phyloP scores from a whole-genome alignment of 2,888 invertebrate genomes.

The Amaurobius ferox region DNA sequence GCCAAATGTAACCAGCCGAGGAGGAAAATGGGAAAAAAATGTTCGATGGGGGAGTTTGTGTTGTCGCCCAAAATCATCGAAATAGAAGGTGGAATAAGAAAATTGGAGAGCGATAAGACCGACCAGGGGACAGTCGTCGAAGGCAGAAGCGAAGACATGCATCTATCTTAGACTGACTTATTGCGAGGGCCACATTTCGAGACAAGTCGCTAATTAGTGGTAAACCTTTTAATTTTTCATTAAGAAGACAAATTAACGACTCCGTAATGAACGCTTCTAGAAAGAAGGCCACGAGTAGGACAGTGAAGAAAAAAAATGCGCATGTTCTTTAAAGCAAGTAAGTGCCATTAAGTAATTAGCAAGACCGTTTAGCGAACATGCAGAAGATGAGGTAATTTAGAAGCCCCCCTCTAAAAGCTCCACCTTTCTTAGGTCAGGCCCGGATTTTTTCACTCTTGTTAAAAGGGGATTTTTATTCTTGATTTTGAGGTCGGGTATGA shows the following conservation, averaged over 20 bases:
- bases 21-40: slow-evolving; percentile 15
- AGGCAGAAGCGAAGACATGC: slow-evolving; percentile 45
- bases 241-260: slow-evolving; percentile 73
- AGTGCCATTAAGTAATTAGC: slow-evolving; percentile 73
- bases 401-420: slow-evolving; percentile 68
- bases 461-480: slow-evolving; percentile 65
- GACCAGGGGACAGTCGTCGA: slow-evolving; percentile 56
- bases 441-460: slow-evolving; percentile 62
- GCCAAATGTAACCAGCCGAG: slow-evolving; percentile 35
- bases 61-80: slow-evolving; percentile 40
- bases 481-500: slow-evolving; percentile 35
- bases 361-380: slow-evolving; percentile 72
- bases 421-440: slow-evolving; percentile 72
- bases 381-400: slow-evolving; percentile 72
- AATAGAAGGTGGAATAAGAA: slow-evolving; percentile 65
- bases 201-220: slow-evolving; percentile 73
- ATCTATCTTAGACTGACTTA: slow-evolving; percentile 71
- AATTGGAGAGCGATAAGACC: slow-evolving; percentile 60
- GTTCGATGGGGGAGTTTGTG: background rate
- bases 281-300: slow-evolving; percentile 65
- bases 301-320: slow-evolving; percentile 48
- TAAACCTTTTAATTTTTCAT: slow-evolving; percentile 73
- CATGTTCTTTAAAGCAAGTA: slow-evolving; percentile 71
- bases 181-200: slow-evolving; percentile 71
- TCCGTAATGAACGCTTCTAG: slow-evolving; percentile 70